phyloP scores from a whole-genome alignment of 1,140 invertebrate species.

The Atta texana region DNA sequence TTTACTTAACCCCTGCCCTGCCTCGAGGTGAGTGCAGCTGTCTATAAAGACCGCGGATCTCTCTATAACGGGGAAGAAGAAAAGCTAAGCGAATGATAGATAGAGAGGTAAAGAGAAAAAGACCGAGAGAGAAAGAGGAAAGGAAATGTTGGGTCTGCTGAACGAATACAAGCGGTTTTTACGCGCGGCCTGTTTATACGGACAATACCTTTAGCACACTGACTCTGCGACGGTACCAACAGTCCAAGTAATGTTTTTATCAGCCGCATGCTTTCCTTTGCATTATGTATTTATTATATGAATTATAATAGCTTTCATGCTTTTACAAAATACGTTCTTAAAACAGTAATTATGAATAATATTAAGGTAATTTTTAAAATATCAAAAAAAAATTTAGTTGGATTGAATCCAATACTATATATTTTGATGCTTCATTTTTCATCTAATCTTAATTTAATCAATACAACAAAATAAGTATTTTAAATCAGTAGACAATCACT shows the following conservation, averaged over 20 bases:
- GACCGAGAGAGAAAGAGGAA: neutral
- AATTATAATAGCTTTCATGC: neutral
- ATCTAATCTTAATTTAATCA: no score
- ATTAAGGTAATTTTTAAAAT: neutral
- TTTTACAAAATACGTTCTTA: neutral
- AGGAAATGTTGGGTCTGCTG: slow-evolving; percentile 65
- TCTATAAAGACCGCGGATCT: slow-evolving; percentile 66
- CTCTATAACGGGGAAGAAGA: slow-evolving; percentile 16
- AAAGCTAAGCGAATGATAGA: slow-evolving; percentile 34
- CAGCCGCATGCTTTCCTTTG: slow-evolving; percentile 35
- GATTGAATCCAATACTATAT: no score
- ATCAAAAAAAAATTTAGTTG: no score
- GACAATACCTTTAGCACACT: slow-evolving; percentile 73
- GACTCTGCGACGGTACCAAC: slow-evolving; percentile 35
- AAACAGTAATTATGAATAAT: no score
- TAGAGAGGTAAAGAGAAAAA: neutral
- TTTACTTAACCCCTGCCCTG: slow-evolving; percentile 71
- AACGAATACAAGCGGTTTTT: slow-evolving; percentile 73
- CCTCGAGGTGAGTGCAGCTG: slow-evolving; percentile 65
- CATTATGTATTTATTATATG: slow-evolving; percentile 23
- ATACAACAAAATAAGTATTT: no score
- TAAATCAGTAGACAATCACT: no score
- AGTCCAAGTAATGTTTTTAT: slow-evolving; percentile 63
- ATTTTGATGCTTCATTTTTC: no score
- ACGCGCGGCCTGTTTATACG: slow-evolving; percentile 73